These are phyloP conservation scores for Drosophila testacea DNA, from an alignment of 2,888 invertebrate genomes.

Conservation along the genomic window DNA sequence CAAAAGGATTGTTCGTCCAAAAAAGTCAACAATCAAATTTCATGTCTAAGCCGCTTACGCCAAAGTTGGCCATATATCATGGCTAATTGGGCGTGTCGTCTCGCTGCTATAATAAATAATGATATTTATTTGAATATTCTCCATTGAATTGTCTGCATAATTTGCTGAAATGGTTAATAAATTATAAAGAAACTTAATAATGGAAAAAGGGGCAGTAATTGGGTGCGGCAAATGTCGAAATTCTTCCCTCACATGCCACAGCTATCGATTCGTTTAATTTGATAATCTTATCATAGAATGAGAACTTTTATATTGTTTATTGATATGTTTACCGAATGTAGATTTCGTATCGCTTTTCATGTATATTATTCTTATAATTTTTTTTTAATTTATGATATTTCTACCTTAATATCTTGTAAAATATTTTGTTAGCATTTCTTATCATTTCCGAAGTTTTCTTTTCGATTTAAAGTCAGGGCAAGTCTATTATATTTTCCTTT, in stretches of 20 bases:
- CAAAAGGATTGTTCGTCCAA: constrained; percentile 30
- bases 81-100: constrained; percentile 70
- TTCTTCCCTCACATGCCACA: constrained; percentile 26
- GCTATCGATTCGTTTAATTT: constrained; percentile 34
- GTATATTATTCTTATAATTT: background rate
- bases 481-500: no score
- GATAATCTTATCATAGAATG: constrained; percentile 4
- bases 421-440: background rate
- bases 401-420: background rate
- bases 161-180: constrained; percentile 40
- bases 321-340: background rate
- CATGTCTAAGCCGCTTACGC: constrained; percentile 54
- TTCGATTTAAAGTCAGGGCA: background rate
- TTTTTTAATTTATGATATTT: background rate
- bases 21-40: constrained; percentile 54
- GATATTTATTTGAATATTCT: constrained; percentile 48
- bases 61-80: constrained; percentile 44
- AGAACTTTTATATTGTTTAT: background rate
- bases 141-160: constrained; percentile 8
- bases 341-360: background rate
- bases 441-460: background rate
- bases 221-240: constrained; percentile 40
- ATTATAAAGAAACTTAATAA: constrained; percentile 28
- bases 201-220: constrained; percentile 10
- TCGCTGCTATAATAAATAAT: constrained; percentile 50